Conservation (phyloP, 2,113 vertebrate species). For the Chroicocephalus ridibundus region DNA sequence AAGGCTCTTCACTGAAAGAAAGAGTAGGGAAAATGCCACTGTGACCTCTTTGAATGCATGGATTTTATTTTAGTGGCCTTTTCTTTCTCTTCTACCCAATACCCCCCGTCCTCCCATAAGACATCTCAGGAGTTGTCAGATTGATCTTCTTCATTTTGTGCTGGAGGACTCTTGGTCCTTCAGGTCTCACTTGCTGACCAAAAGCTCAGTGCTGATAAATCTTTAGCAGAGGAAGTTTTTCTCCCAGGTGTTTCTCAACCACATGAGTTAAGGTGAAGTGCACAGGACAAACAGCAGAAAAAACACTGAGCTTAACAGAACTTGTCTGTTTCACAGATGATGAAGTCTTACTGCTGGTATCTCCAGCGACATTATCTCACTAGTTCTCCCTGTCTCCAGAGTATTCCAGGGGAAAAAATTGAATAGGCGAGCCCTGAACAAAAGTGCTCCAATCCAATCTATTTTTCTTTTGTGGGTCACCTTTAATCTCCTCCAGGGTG, state of each 20-base stretch:
- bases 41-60: background rate
- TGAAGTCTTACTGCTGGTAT: background rate
- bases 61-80: background rate
- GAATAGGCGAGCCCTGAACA: background rate
- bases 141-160: background rate
- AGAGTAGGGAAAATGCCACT: background rate
- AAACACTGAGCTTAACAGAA: background rate
- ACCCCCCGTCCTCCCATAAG: background rate
- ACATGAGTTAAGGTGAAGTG: background rate
- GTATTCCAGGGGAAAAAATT: background rate
- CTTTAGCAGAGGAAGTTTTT: background rate
- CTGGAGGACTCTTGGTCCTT: background rate
- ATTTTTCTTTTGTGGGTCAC: background rate
- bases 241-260: background rate
- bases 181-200: background rate
- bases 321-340: background rate
- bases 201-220: background rate
- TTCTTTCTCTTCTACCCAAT: background rate
- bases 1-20: background rate
- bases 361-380: background rate
- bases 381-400: background rate
- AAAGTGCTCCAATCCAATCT: background rate
- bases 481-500: background rate
- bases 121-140: background rate
- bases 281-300: background rate